Percentiles rank a stretch among this genome's conserved stretches.
phyloP scores from a whole-genome alignment of 2,113 vertebrate species.

The Pyrgilauda ruficollis region DNA sequence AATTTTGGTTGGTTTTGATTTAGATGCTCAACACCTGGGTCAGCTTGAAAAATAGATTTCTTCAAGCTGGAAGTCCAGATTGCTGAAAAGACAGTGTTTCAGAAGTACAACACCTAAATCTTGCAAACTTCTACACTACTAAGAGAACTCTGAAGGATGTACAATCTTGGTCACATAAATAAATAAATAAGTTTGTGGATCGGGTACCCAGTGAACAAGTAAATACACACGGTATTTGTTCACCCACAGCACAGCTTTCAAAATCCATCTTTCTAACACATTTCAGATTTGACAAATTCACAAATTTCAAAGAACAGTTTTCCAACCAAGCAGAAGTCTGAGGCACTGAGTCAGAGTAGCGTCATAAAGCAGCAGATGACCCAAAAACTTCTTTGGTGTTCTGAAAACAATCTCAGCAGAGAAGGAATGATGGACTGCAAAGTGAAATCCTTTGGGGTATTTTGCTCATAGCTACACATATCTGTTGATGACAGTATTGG shows the following conservation, averaged over 20 bases:
- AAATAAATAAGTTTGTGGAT: not conserved
- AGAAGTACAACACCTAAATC: not conserved
- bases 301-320: not conserved
- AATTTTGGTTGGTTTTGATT: not conserved
- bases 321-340: not conserved
- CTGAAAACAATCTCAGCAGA: not conserved
- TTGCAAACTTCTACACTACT: not conserved
- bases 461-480: not conserved
- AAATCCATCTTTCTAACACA: not conserved
- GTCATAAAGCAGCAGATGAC: not conserved
- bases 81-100: not conserved
- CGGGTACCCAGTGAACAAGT: not conserved
- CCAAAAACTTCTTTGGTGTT: not conserved
- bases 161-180: not conserved
- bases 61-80: not conserved
- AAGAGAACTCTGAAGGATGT: not conserved
- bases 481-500: not conserved
- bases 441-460: not conserved
- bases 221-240: accelerated
- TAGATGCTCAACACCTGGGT: not conserved
- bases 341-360: not conserved
- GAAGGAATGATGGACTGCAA: not conserved
- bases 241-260: not conserved
- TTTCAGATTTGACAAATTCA: not conserved
- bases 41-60: not conserved